Conservation (phyloP, 1,140 invertebrate genomes). For the Amyelois transitella region DNA sequence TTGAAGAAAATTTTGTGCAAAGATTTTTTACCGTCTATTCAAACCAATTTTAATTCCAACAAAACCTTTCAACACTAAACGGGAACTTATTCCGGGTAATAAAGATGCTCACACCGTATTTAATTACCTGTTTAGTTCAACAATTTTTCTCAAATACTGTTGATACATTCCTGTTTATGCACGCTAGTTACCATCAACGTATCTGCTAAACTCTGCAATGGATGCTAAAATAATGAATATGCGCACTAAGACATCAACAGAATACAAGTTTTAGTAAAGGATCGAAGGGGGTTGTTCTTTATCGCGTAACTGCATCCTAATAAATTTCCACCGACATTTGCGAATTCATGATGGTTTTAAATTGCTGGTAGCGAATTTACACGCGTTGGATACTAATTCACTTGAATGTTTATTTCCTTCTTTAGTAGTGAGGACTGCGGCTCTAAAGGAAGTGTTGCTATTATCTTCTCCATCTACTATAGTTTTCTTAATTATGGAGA, state of each 20-base stretch:
- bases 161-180: conserved; percentile 4
- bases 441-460: too few relatives aligned
- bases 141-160: background rate
- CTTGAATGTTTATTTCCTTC: background rate
- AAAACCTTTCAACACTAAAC: conserved; percentile 24
- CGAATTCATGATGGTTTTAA: conserved; percentile 8
- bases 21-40: conserved; percentile 15
- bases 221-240: background rate
- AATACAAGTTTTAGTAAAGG: background rate
- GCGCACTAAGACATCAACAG: background rate
- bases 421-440: too few relatives aligned
- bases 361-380: conserved; percentile 1
- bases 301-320: conserved; percentile 12
- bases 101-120: conserved; percentile 20
- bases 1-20: background rate
- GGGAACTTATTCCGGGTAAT: conserved; percentile 29
- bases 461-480: too few relatives aligned
- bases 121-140: background rate
- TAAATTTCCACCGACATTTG: conserved; percentile 15
- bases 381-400: background rate
- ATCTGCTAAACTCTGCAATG: background rate
- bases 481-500: too few relatives aligned
- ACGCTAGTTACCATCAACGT: background rate
- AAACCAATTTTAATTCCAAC: conserved; percentile 29
- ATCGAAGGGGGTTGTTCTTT: conserved; percentile 11